A percentile compares a stretch with the other conserved stretches of the same genome.
Evolutionary conservation across 2,888 invertebrate species (phyloP).

Genomic region (Leucophora obtusa): DNA sequence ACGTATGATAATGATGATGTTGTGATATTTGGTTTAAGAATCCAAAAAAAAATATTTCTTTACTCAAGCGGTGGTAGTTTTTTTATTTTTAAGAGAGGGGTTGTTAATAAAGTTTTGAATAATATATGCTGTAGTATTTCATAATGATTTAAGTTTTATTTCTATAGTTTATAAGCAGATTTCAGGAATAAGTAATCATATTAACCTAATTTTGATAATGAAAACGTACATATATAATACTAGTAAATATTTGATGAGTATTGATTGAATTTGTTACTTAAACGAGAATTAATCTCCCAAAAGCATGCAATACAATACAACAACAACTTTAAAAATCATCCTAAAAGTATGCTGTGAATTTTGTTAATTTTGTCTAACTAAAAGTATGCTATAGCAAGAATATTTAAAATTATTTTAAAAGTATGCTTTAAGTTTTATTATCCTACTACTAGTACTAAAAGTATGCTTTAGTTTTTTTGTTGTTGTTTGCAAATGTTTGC

Average conservation of each 20-base stretch:
- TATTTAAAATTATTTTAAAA: slow-evolving; percentile 5
- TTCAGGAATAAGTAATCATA: slow-evolving; percentile 43
- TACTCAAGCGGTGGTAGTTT: background rate
- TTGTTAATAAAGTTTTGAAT: slow-evolving; percentile 18
- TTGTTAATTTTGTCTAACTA: background rate
- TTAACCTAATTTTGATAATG: slow-evolving; percentile 49
- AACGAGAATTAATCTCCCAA: background rate
- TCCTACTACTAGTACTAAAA: background rate
- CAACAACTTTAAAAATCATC: background rate
- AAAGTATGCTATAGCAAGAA: background rate
- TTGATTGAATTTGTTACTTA: background rate
- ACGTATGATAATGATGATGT: slow-evolving; percentile 24
- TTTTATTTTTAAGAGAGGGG: background rate
- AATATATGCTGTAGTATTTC: slow-evolving; percentile 25
- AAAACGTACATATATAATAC: background rate
- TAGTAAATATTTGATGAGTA: slow-evolving; percentile 51
- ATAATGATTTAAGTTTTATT: slow-evolving; percentile 36
- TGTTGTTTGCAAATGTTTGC: slow-evolving; percentile 37
- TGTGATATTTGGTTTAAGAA: slow-evolving; percentile 12
- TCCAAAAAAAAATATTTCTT: background rate
- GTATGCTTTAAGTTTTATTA: slow-evolving; percentile 19
- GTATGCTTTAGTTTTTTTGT: background rate
- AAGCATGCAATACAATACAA: background rate
- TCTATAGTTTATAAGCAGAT: slow-evolving; percentile 26
- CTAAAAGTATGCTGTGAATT: slow-evolving; percentile 49